phyloP scores from a whole-genome alignment of 1,140 invertebrate species.

The Bombus waltoni region DNA sequence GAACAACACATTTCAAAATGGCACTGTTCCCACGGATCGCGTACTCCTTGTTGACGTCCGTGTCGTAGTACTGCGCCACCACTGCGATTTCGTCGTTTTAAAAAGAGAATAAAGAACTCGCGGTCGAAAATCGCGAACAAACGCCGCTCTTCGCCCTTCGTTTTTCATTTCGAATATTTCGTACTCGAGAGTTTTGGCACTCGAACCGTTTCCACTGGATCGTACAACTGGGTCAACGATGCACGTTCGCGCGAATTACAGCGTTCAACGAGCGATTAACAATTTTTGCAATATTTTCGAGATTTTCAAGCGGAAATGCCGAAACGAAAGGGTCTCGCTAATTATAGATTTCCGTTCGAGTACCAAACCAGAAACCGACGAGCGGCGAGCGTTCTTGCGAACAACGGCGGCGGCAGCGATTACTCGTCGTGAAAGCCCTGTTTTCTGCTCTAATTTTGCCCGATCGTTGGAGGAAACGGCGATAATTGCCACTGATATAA shows the following conservation, averaged over 20 bases:
- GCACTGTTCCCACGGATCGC: slow-evolving; percentile 95
- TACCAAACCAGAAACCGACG: slow-evolving; percentile 15
- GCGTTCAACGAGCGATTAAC: neutral
- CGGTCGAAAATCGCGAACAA: neutral
- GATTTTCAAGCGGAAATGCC: neutral
- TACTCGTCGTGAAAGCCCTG: slow-evolving; percentile 18
- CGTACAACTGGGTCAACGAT: slow-evolving; percentile 30
- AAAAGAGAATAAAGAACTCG: neutral
- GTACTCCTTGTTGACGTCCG: slow-evolving; percentile 95
- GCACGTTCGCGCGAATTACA: neutral
- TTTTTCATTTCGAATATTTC: neutral
- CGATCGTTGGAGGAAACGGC: neutral
- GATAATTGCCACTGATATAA: slow-evolving; percentile 29
- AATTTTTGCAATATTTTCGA: neutral
- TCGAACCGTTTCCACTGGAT: neutral
- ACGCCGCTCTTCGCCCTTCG: slow-evolving; percentile 37
- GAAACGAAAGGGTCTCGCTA: too few species aligned
- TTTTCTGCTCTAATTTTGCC: slow-evolving; percentile 7
- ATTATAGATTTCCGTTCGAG: neutral
- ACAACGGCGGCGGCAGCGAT: slow-evolving; percentile 67
- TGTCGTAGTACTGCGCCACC: slow-evolving; percentile 93
- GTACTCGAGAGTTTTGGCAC: neutral
- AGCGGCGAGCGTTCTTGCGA: slow-evolving; percentile 14
- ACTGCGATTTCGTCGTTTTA: slow-evolving; percentile 84
- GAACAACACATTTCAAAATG: slow-evolving; percentile 95